Evolutionary conservation across 2,113 vertebrate species (phyloP).

Genomic region (Anhinga anhinga): DNA sequence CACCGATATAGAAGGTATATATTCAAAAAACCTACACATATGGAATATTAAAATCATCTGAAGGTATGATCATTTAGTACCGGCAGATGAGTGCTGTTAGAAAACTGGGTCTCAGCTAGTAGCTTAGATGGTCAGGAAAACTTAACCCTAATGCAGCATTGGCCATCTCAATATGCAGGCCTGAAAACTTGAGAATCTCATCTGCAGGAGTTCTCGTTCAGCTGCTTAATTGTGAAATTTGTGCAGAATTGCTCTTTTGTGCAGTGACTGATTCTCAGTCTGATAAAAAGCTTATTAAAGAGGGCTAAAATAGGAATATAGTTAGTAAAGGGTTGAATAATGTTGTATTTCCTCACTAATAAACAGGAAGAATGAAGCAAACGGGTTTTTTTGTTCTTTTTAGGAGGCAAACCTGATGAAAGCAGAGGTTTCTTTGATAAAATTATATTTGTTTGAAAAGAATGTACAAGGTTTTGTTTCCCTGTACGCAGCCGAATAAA

Average conservation of each 20-base stretch:
- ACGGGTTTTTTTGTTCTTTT: background rate
- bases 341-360: background rate
- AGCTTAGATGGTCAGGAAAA: background rate
- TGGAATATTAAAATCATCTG: background rate
- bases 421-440: background rate
- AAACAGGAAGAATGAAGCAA: background rate
- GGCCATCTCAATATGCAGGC: background rate
- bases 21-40: background rate
- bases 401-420: background rate
- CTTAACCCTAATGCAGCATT: background rate
- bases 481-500: background rate
- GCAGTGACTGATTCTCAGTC: background rate
- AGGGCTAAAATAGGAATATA: background rate
- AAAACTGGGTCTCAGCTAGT: background rate
- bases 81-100: background rate
- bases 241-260: background rate
- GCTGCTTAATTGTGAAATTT: background rate
- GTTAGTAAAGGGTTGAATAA: background rate
- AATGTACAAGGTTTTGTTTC: background rate
- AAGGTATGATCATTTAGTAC: background rate
- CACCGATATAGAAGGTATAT: background rate
- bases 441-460: background rate
- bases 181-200: background rate
- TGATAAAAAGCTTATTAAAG: background rate
- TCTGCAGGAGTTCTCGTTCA: background rate